Base-by-base conservation (phyloP, 2,888 invertebrate genomes). In the Acleris emargana region DNA sequence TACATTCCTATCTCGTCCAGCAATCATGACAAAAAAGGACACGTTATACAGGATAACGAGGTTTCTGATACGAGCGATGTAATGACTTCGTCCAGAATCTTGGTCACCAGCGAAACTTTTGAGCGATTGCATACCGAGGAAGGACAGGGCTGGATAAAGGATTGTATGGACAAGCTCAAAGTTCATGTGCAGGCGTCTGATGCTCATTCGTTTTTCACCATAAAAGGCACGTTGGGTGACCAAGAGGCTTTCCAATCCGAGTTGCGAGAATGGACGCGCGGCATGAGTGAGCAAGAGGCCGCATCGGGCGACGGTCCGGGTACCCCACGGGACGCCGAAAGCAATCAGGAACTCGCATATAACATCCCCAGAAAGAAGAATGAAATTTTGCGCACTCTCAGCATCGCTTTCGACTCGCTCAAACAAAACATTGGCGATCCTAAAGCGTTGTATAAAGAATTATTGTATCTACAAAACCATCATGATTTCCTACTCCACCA, bases 241-340 rank as follows among this genome's bases (percentile, higher is more conserved):
- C 94, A 94, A 72, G 93, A 93, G 57, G 81, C 84, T 62, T 93
- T 94, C 71, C 94, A 94, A 70, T 68, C 79, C 1, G 88, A 88
- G 67, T 78, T 94, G 1, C 73, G 93, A 52, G 84, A 88, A 17
- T 93, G 89, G 87, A 77, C 76, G 22, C 78, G 77, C 49, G 69
- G 64, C 1, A 74, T 73, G 57, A 52, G 70, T 7, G 71, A 62
- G 18, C 69, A 58, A 6, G 72, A 73, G 7, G 68, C 71, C 43
- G 68, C 25, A 5, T 3, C 18, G 13, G 25, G 28, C 4, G 3
- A 17, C n/a, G 11, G 6, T 1, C 17, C 55, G 7, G 50, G 13
- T 6, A 20, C 42, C 7, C 28, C 18, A n/a, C 28, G n/a, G 11
- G 20, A 32, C 32, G 50, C 43, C 5, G 25, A 25, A 1, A 13